Evolutionary conservation across 2,797 vertebrate genomes (phyloP).

Genomic region (Chelidonichthys spinosus): DNA sequence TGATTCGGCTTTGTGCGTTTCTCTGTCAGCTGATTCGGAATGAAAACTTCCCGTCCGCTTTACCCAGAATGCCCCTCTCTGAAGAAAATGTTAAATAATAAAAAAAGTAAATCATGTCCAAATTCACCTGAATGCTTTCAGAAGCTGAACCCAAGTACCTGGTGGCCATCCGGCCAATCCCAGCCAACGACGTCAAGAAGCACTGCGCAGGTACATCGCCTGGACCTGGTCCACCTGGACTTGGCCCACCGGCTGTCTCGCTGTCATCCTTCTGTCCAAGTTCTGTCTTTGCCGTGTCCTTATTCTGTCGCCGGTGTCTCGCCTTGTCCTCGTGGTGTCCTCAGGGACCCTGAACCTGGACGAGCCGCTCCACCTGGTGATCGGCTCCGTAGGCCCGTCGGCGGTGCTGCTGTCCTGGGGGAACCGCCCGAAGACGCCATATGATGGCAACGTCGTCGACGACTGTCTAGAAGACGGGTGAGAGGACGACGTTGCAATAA

Average conservation of each 20-base stretch:
- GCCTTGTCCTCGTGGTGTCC: background rate
- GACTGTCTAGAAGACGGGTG: conserved; percentile 94
- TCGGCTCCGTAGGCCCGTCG: conserved; percentile 90
- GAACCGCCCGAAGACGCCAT: conserved; percentile 89
- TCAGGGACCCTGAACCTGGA: conserved; percentile 89
- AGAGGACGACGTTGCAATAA: background rate
- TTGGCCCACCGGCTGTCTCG: background rate
- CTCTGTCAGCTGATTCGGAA: too few species aligned
- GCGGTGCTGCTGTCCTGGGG: conserved; percentile 96
- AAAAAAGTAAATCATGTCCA: too few species aligned
- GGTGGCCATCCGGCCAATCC: conserved; percentile 91
- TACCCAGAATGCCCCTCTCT: too few species aligned
- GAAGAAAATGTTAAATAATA: too few species aligned
- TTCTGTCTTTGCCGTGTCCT: background rate
- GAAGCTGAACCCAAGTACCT: conserved; percentile 95
- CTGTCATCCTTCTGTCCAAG: too few species aligned
- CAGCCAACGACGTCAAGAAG: conserved; percentile 81
- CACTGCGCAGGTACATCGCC: conserved; percentile 80
- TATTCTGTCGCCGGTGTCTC: background rate
- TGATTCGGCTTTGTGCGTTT: too few species aligned
- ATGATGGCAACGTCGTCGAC: conserved; percentile 88
- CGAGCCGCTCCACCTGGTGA: conserved; percentile 92
- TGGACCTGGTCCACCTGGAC: too few species aligned
- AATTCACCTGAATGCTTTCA: conserved; percentile 58
- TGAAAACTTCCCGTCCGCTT: too few species aligned